Evolutionary conservation across 2,888 invertebrate genomes (phyloP).

Genomic region (Tetramorium bicarinatum): DNA sequence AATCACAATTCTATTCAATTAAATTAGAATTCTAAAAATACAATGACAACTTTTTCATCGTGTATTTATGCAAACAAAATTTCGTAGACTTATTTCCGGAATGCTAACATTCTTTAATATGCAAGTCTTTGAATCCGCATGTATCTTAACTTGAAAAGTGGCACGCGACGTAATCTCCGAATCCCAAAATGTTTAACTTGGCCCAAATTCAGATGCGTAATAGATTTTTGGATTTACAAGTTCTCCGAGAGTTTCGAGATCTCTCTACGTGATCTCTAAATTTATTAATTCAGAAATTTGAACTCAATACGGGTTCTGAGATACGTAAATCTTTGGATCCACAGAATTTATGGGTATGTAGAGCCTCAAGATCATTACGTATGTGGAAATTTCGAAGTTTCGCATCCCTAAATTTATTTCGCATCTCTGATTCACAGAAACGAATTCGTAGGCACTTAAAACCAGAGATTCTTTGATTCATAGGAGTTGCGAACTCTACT

Average conservation of each 20-base stretch:
- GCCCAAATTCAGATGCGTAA: background rate
- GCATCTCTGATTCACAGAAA: slow-evolving; percentile 12
- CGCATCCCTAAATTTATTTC: slow-evolving; percentile 25
- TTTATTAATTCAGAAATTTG: slow-evolving; percentile 13
- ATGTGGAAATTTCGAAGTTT: slow-evolving; percentile 12
- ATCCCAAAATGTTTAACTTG: background rate
- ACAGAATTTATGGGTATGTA: slow-evolving; percentile 1
- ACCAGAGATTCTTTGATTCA: slow-evolving; percentile 44
- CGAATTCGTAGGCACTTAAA: slow-evolving; percentile 25
- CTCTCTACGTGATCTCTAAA: background rate
- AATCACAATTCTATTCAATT: background rate
- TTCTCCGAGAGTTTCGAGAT: background rate
- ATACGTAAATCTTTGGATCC: slow-evolving; percentile 18
- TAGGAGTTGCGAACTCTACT: slow-evolving; percentile 42
- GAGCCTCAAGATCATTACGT: slow-evolving; percentile 10
- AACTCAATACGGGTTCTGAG: background rate
- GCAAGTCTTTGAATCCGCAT: background rate
- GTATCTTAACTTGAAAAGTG: background rate
- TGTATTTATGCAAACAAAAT: background rate
- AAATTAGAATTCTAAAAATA: background rate
- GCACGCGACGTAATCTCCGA: background rate
- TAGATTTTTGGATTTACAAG: slow-evolving; percentile 4
- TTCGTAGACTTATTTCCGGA: background rate
- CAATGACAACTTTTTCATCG: background rate
- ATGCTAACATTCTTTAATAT: background rate